A percentile compares a stretch with the other conserved stretches of the same genome.
These are phyloP conservation scores for Mobula birostris DNA, from an alignment of 2,113 vertebrate genomes.

Conservation along the genomic window DNA sequence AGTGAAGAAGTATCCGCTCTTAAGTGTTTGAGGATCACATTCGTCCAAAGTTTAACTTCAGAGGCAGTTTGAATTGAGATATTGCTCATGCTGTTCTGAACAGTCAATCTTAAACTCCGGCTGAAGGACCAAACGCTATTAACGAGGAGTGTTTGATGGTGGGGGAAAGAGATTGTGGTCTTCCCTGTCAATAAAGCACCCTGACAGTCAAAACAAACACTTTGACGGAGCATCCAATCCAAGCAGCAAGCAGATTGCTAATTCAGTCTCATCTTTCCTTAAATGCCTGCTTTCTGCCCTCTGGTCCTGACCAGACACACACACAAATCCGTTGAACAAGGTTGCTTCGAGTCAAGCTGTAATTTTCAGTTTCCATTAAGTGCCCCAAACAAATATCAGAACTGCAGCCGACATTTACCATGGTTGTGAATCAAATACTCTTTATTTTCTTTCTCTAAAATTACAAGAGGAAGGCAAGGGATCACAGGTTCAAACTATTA, in stretches of 20 bases:
- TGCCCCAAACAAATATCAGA: neutral
- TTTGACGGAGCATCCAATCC: slow-evolving; percentile 47
- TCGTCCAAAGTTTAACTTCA: neutral
- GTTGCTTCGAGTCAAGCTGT: neutral
- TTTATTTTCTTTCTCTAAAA: neutral
- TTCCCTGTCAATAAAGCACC: slow-evolving; percentile 65
- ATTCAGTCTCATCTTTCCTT: slow-evolving; percentile 5
- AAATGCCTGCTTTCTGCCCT: neutral
- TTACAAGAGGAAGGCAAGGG: neutral
- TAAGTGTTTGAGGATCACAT: too few species aligned
- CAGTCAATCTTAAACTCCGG: neutral
- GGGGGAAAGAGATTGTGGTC: slow-evolving; percentile 57
- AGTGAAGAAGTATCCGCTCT: too few species aligned
- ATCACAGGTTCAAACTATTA: neutral
- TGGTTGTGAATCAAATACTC: slow-evolving; percentile 16
- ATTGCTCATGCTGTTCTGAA: neutral
- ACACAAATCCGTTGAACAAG: too few species aligned
- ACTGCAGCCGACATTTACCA: neutral
- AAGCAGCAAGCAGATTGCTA: slow-evolving; percentile 49
- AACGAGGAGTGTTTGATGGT: slow-evolving; percentile 58
- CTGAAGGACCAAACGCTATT: slow-evolving; percentile 51
- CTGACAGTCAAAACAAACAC: slow-evolving; percentile 70
- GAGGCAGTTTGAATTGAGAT: neutral
- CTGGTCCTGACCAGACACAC: neutral
- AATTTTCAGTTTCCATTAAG: slow-evolving; percentile 6